A percentile compares a stretch with the other conserved stretches of the same genome.
phyloP scores from a whole-genome alignment of 1,140 invertebrate species.

The Scaptomyza montana region DNA sequence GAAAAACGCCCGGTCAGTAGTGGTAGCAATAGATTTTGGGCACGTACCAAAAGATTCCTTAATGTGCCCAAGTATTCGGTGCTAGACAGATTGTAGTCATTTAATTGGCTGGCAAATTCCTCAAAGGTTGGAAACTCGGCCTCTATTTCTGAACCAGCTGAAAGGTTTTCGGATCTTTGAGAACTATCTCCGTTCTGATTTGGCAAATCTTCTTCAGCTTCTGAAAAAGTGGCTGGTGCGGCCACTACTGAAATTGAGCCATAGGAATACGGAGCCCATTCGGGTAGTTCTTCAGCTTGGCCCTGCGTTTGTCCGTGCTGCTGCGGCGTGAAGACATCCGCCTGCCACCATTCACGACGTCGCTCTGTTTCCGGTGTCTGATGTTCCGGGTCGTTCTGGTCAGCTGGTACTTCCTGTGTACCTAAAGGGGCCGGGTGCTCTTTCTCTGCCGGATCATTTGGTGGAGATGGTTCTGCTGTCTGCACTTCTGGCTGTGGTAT shows the following conservation, averaged over 20 bases:
- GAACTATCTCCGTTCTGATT: not conserved
- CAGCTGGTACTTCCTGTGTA: too few species aligned
- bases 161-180: too few species aligned
- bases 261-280: constrained; percentile 43
- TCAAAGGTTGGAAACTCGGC: constrained; percentile 41
- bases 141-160: not conserved
- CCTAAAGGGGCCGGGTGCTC: too few species aligned
- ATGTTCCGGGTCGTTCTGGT: not conserved
- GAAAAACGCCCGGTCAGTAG: constrained; percentile 41
- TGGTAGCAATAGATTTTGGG: constrained; percentile 55
- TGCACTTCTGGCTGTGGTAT: too few species aligned
- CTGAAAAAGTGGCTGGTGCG: not conserved
- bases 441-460: too few species aligned
- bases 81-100: constrained; percentile 21
- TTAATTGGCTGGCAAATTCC: constrained; percentile 47
- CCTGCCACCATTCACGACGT: constrained; percentile 30
- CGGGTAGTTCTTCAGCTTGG: not conserved
- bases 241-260: not conserved
- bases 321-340: constrained; percentile 19
- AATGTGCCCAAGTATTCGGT: constrained; percentile 53
- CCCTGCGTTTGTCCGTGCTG: not conserved
- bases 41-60: constrained; percentile 55
- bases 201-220: not conserved
- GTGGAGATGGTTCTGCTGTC: too few species aligned
- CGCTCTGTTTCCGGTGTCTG: too few species aligned